Evolutionary conservation across 2,797 vertebrate species (phyloP).

Genomic region (Epinephelus malabaricus): DNA sequence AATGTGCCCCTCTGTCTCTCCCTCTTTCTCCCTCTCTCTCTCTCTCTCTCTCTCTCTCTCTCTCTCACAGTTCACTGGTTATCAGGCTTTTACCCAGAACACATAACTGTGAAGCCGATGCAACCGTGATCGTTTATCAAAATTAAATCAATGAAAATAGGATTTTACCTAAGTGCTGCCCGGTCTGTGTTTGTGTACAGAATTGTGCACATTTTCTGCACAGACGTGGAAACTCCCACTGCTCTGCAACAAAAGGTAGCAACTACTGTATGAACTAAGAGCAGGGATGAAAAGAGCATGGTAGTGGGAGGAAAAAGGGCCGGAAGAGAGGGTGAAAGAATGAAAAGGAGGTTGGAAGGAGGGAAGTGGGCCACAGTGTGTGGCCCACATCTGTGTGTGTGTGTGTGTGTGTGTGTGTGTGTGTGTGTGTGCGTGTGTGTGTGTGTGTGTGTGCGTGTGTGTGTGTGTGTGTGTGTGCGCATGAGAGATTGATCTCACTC

Average conservation of each 20-base stretch:
- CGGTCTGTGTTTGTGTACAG: constrained; percentile 8
- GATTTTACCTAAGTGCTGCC: constrained; percentile 43
- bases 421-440: constrained; percentile 11
- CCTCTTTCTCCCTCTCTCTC: not conserved
- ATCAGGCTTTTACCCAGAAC: constrained; percentile 59
- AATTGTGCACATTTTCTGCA: not conserved
- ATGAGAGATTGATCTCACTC: constrained; percentile 54
- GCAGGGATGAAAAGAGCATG: constrained; percentile 42
- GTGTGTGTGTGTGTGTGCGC: constrained; percentile 10
- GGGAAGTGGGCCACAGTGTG: constrained; percentile 54
- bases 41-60: constrained; percentile 1
- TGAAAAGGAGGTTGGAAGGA: constrained; percentile 49
- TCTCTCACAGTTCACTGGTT: constrained; percentile 53
- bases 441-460: constrained; percentile 12
- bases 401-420: constrained; percentile 14
- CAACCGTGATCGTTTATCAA: constrained; percentile 63
- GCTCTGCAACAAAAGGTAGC: constrained; percentile 30
- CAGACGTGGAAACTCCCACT: constrained; percentile 3
- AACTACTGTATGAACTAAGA: constrained; percentile 33
- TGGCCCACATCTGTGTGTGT: constrained; percentile 34
- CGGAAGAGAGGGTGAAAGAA: constrained; percentile 51
- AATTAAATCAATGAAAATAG: constrained; percentile 64
- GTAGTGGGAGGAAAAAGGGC: constrained; percentile 66
- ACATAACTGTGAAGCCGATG: constrained; percentile 45
- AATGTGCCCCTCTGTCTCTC: constrained; percentile 29